These are phyloP conservation scores for Chymomyza procnemis DNA, from an alignment of 2,888 invertebrate species.

Conservation along the genomic window DNA sequence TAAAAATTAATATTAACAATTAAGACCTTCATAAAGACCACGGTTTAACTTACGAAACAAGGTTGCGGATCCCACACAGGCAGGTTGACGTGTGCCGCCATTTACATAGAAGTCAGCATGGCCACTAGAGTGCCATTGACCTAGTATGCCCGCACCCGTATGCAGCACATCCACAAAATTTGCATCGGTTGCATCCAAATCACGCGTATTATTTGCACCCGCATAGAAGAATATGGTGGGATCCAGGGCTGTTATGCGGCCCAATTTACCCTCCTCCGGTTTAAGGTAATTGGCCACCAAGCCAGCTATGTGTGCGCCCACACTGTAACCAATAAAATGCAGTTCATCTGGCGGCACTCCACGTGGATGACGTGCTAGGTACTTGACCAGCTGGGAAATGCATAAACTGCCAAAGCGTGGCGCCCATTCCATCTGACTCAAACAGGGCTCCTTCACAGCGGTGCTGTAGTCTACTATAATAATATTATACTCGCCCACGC, in stretches of 20 bases:
- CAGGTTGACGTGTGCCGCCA: constrained; percentile 91
- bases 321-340: constrained; percentile 91
- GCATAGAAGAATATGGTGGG: constrained; percentile 92
- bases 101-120: constrained; percentile 94
- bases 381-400: constrained; percentile 89
- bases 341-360: constrained; percentile 86
- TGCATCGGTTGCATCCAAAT: constrained; percentile 89
- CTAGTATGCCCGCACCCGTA: constrained; percentile 91
- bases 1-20: constrained; percentile 4
- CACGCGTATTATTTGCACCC: constrained; percentile 88
- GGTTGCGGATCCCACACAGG: constrained; percentile 89
- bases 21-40: not conserved
- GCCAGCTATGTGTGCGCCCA: constrained; percentile 91
- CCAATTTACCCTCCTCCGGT: constrained; percentile 85
- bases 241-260: constrained; percentile 91
- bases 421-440: constrained; percentile 86
- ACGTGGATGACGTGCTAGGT: constrained; percentile 87
- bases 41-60: constrained; percentile 84
- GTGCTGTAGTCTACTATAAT: constrained; percentile 91
- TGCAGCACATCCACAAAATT: constrained; percentile 90
- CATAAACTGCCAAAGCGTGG: constrained; percentile 85
- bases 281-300: constrained; percentile 87
- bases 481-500: constrained; percentile 89
- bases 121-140: constrained; percentile 93
- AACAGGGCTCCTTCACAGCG: constrained; percentile 89